A percentile compares a stretch with the other conserved stretches of the same genome.
Evolutionary conservation across 2,888 invertebrate genomes (phyloP).

Genomic region (Nomada flava): DNA sequence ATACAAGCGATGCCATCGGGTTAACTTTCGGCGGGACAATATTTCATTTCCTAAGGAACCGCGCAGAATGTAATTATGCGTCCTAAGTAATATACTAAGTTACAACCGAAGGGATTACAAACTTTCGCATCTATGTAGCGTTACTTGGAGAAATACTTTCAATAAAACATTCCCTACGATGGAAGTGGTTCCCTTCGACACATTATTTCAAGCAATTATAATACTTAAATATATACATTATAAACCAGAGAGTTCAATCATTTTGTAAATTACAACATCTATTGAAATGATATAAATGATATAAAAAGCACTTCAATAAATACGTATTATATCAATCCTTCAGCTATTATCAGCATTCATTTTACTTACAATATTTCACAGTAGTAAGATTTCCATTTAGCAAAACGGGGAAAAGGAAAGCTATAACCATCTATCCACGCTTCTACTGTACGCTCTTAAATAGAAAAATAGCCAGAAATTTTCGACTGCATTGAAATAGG

Average conservation of each 20-base stretch:
- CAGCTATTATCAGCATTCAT: slow-evolving; percentile 13
- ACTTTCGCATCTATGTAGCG: not conserved
- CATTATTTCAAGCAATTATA: slow-evolving; percentile 30
- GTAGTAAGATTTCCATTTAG: slow-evolving; percentile 4
- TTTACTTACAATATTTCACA: slow-evolving; percentile 29
- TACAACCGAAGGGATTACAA: no score
- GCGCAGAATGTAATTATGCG: not conserved
- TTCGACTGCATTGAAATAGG: not conserved
- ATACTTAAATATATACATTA: slow-evolving; percentile 20
- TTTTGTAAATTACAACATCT: slow-evolving; percentile 20
- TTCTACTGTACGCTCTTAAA: not conserved
- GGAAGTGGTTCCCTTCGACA: slow-evolving; percentile 11
- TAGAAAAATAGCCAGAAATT: not conserved
- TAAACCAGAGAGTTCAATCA: slow-evolving; percentile 18
- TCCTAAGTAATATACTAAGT: not conserved
- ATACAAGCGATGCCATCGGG: not conserved
- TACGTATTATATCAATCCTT: slow-evolving; percentile 13
- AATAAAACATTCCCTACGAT: slow-evolving; percentile 52
- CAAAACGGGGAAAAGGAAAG: slow-evolving; percentile 58
- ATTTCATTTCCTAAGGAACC: not conserved
- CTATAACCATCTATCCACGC: not conserved
- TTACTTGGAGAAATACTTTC: slow-evolving; percentile 18
- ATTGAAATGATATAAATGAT: slow-evolving; percentile 16
- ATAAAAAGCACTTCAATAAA: slow-evolving; percentile 15
- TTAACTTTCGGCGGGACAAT: not conserved